phyloP scores from a whole-genome alignment of 1,140 invertebrate species.

The Cydia pomonella region DNA sequence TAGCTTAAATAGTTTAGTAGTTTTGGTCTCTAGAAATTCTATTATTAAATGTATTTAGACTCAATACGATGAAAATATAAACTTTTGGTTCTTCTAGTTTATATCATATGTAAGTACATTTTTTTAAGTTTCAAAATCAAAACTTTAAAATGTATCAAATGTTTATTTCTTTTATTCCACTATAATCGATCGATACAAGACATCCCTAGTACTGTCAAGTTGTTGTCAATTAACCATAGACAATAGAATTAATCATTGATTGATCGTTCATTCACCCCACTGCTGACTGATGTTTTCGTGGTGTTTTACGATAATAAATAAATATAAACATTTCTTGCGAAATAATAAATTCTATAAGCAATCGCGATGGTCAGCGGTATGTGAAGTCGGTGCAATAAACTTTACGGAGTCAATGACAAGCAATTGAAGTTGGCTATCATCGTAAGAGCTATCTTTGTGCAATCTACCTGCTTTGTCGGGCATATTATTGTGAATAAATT shows the following conservation, averaged over 20 bases:
- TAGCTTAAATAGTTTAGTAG: neutral
- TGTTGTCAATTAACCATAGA: slow-evolving; percentile 63
- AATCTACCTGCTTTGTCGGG: slow-evolving; percentile 74
- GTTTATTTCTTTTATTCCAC: neutral
- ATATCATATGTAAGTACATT: neutral
- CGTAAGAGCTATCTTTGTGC: slow-evolving; percentile 64
- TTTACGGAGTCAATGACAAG: slow-evolving; percentile 52
- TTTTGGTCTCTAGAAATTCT: neutral
- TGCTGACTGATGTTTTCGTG: slow-evolving; percentile 71
- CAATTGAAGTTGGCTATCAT: slow-evolving; percentile 51
- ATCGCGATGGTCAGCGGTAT: slow-evolving; percentile 60
- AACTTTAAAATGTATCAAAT: no score
- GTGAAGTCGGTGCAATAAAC: slow-evolving; percentile 70
- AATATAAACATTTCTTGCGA: slow-evolving; percentile 70
- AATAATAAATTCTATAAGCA: slow-evolving; percentile 50
- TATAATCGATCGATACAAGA: slow-evolving; percentile 22
- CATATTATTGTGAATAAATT: slow-evolving; percentile 71
- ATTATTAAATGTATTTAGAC: no score
- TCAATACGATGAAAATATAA: neutral
- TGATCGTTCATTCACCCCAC: slow-evolving; percentile 78
- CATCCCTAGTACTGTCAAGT: slow-evolving; percentile 56
- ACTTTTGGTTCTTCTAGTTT: neutral
- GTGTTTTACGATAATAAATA: slow-evolving; percentile 77
- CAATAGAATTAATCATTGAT: slow-evolving; percentile 68
- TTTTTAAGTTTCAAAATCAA: no score